phyloP scores from a whole-genome alignment of 2,888 invertebrate species.

The Chaitophorus viminalis region DNA sequence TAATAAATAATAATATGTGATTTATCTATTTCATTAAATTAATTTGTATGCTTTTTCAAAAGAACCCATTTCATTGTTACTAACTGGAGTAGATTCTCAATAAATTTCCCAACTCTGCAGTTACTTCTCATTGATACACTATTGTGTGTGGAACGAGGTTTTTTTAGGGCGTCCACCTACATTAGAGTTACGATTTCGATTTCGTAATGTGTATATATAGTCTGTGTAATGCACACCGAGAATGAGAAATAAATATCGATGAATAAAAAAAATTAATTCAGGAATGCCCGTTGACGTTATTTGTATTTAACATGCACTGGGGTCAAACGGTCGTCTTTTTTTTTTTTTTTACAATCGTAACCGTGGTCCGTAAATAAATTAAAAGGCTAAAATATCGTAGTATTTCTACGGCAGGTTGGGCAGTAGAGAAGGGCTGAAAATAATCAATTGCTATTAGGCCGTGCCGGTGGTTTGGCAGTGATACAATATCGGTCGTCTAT shows the following conservation, averaged over 20 bases:
- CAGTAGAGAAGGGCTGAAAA: constrained; percentile 32
- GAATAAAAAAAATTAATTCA: not conserved
- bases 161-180: not conserved
- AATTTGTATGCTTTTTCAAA: not conserved
- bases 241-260: not conserved
- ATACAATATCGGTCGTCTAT: constrained; percentile 39
- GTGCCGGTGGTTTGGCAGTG: constrained; percentile 32
- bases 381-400: constrained; percentile 4
- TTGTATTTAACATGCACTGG: not conserved
- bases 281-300: not conserved
- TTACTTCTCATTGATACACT: not conserved
- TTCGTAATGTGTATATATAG: not conserved
- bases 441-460: constrained; percentile 48
- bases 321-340: constrained; percentile 3
- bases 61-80: not conserved
- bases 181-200: not conserved
- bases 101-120: no score
- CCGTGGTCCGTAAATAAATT: constrained; percentile 21
- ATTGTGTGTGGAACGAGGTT: not conserved
- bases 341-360: not conserved
- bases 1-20: not conserved
- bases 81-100: not conserved
- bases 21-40: not conserved
- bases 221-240: not conserved
- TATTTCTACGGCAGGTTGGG: not conserved